These are phyloP conservation scores for Marcusenius ussheri DNA, from an alignment of 2,113 vertebrate genomes.

Conservation along the genomic window DNA sequence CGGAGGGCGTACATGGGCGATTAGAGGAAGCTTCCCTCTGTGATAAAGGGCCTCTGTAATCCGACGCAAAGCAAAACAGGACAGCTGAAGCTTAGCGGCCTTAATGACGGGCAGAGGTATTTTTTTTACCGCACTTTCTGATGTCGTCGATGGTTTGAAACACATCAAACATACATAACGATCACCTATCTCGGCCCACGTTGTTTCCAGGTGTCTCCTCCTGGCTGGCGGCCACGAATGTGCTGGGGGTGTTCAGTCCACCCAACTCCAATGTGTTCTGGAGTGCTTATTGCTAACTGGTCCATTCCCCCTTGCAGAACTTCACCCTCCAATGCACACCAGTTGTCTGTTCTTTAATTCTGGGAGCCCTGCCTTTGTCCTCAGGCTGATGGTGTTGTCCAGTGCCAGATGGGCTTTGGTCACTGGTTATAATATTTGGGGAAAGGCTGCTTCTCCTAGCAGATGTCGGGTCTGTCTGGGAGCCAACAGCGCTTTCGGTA, in stretches of 20 bases:
- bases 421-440: slow-evolving; percentile 25
- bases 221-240: neutral
- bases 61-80: neutral
- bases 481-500: slow-evolving; percentile 10
- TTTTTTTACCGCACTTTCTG: neutral
- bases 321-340: neutral
- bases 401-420: slow-evolving; percentile 25
- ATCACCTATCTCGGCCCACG: neutral
- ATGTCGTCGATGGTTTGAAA: neutral
- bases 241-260: neutral
- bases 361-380: slow-evolving; percentile 9
- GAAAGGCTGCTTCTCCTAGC: slow-evolving; percentile 23
- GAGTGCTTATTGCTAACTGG: neutral
- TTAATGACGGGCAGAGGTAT: neutral
- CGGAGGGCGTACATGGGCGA: neutral
- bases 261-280: neutral
- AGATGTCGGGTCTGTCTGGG: slow-evolving; percentile 26
- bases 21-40: neutral
- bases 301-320: neutral
- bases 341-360: slow-evolving; percentile 16
- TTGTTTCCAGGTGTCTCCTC: neutral
- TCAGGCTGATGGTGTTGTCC: slow-evolving; percentile 16
- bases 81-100: neutral
- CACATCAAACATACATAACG: neutral
- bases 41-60: neutral